Conservation (phyloP, 2,888 invertebrate species). For the Drosophila suboccidentalis region DNA sequence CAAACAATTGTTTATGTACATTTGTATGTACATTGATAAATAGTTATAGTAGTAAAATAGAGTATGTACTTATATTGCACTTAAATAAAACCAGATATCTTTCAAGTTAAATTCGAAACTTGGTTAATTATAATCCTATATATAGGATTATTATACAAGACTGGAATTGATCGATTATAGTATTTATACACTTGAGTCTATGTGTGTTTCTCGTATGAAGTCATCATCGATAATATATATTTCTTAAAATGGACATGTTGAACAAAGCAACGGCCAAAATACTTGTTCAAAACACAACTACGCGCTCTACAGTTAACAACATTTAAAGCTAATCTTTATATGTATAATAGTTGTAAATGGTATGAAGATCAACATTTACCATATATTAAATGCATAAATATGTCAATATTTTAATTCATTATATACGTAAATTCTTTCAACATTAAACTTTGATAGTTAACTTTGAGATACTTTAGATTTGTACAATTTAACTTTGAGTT, state of each 20-base stretch:
- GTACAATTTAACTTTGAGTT: constrained; percentile 62
- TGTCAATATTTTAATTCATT: constrained; percentile 27
- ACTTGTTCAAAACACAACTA: constrained; percentile 59
- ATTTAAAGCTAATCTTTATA: constrained; percentile 62
- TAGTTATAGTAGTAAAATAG: neutral
- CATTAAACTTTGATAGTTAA: constrained; percentile 67
- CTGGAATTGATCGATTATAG: neutral
- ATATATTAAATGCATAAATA: constrained; percentile 64
- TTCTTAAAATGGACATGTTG: constrained; percentile 64
- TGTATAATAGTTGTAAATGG: constrained; percentile 30
- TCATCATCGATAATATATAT: constrained; percentile 9
- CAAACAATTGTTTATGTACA: constrained; percentile 10
- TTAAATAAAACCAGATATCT: constrained; percentile 17
- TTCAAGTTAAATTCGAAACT: constrained; percentile 42
- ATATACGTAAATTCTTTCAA: constrained; percentile 43
- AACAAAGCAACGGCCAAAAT: constrained; percentile 64
- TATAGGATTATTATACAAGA: constrained; percentile 8
- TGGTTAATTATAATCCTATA: neutral
- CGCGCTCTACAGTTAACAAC: constrained; percentile 62
- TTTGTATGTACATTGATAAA: constrained; percentile 13
- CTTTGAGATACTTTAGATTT: constrained; percentile 69
- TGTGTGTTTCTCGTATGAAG: constrained; percentile 4
- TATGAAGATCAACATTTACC: constrained; percentile 25
- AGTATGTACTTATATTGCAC: constrained; percentile 50
- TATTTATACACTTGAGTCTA: neutral